Conservation (phyloP, 2,888 invertebrate genomes). For the Cerastis rubricosa region DNA sequence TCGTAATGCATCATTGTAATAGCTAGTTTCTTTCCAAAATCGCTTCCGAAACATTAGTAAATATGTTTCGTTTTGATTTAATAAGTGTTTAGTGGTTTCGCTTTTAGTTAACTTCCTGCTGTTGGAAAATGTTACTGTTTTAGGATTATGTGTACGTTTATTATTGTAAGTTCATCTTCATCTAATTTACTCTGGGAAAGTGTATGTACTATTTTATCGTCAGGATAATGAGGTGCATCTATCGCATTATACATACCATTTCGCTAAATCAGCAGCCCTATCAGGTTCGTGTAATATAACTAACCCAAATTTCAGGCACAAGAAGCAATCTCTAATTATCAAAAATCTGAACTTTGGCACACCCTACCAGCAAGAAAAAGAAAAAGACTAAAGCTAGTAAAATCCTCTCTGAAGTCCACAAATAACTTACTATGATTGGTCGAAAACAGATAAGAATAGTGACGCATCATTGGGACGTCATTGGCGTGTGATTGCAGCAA, state of each 20-base stretch:
- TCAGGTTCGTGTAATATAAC: neutral
- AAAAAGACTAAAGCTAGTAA: neutral
- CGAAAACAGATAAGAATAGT: constrained; percentile 10
- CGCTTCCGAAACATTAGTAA: constrained; percentile 47
- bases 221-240: neutral
- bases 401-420: too few species aligned
- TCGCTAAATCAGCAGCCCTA: neutral
- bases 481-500: constrained; percentile 15
- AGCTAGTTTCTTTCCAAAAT: constrained; percentile 66
- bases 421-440: neutral
- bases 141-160: neutral
- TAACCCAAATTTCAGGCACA: neutral
- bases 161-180: neutral
- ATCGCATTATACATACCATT: neutral
- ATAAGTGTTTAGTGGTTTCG: constrained; percentile 25
- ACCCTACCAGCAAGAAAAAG: neutral
- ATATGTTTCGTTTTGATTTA: constrained; percentile 42
- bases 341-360: neutral
- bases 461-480: constrained; percentile 20
- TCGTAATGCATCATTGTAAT: constrained; percentile 70
- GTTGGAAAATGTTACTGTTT: neutral
- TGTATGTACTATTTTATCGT: neutral
- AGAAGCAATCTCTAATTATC: neutral
- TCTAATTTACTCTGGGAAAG: neutral
- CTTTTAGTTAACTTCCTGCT: constrained; percentile 7